Percentiles rank a stretch among this genome's conserved stretches.
Conservation (phyloP, 2,113 vertebrate species). For the Malurus cyaneus region DNA sequence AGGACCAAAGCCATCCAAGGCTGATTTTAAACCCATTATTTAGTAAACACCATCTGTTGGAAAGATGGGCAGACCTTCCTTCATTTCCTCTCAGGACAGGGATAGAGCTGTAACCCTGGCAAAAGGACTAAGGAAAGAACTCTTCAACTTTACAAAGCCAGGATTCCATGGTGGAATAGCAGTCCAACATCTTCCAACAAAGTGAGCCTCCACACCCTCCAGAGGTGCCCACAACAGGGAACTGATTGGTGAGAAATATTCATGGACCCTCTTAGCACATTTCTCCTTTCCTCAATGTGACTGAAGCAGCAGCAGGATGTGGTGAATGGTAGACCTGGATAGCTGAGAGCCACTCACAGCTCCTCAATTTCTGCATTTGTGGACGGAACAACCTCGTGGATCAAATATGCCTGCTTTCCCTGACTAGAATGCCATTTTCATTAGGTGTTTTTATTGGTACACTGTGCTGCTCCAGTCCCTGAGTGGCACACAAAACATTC, state of each 20-base stretch:
- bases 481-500: slow-evolving; percentile 17
- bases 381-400: neutral
- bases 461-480: neutral
- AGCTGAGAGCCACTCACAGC: neutral
- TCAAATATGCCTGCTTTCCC: neutral
- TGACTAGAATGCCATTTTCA: neutral
- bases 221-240: neutral
- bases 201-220: neutral
- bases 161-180: neutral
- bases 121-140: neutral
- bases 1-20: neutral
- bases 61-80: neutral
- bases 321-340: neutral
- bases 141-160: neutral
- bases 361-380: neutral
- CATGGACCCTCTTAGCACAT: rapidly evolving
- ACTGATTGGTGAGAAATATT: neutral
- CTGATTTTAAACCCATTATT: neutral
- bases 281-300: neutral
- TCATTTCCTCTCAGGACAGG: neutral
- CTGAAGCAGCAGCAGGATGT: neutral
- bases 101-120: neutral
- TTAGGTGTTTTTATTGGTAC: slow-evolving; percentile 6
- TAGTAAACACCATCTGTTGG: neutral
- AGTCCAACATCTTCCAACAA: neutral